Percentiles rank a stretch among this genome's conserved stretches.
phyloP scores from a whole-genome alignment of 2,797 vertebrate genomes.

The Centropyge bicolor region DNA sequence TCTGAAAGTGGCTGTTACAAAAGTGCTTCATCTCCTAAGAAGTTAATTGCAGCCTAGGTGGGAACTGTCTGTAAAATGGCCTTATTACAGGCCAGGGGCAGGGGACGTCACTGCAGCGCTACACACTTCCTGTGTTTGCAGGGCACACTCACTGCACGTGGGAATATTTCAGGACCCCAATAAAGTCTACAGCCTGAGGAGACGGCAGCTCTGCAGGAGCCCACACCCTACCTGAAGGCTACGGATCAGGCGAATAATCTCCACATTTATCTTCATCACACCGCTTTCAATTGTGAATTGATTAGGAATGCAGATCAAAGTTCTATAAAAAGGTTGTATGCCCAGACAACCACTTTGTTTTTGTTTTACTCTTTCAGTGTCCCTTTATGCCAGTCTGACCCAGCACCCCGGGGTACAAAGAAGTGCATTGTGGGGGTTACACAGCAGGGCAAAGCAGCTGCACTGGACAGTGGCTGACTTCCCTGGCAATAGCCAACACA shows the following conservation, averaged over 20 bases:
- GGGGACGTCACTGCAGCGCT: conserved; percentile 46
- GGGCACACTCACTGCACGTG: conserved; percentile 37
- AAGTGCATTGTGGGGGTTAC: conserved; percentile 78
- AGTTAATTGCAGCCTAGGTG: conserved; percentile 65
- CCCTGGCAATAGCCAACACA: conserved; percentile 71
- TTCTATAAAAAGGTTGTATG: conserved; percentile 52
- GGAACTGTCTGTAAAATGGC: conserved; percentile 56
- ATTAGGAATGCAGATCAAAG: conserved; percentile 60
- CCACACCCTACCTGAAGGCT: conserved; percentile 32
- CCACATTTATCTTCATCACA: conserved; percentile 5
- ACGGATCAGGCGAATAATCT: not conserved
- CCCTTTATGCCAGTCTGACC: conserved; percentile 68
- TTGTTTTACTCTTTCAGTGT: conserved; percentile 68
- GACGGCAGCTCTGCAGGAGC: not conserved
- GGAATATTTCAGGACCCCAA: conserved; percentile 41
- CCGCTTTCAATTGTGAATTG: conserved; percentile 31
- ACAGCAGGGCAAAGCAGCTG: conserved; percentile 82
- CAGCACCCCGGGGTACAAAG: conserved; percentile 74
- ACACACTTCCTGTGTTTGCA: conserved; percentile 60
- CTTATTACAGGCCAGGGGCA: conserved; percentile 58
- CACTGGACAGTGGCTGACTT: conserved; percentile 83
- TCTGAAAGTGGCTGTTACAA: conserved; percentile 35
- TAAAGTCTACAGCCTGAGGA: conserved; percentile 39
- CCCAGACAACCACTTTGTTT: conserved; percentile 61
- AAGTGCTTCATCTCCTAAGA: conserved; percentile 51